Base-by-base conservation (phyloP, 2,113 vertebrate genomes). In the Mustela nigripes region DNA sequence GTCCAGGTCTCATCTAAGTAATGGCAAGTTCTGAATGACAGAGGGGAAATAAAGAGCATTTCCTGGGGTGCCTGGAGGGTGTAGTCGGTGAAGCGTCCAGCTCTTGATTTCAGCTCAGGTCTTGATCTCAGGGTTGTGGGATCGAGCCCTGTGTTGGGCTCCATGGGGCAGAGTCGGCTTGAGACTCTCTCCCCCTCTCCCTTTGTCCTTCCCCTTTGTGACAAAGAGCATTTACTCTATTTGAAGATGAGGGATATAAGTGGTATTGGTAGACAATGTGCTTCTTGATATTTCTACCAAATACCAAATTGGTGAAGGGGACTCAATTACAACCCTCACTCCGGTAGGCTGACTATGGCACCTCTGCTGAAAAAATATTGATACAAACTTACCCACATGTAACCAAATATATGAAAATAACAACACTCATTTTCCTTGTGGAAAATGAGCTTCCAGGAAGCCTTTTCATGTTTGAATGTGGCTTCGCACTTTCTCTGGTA, bases 11-110 rank as follows among this genome's bases (percentile, higher is more conserved):
- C 16, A 39, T 90, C 31, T 96, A 50, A 92, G 56, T 74, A 79
- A 91, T 31, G 78, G 39, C 45, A 87, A 87, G 82, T 71, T 84
- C 22, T 92, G 53, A 95, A 16, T 33, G 71, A 94, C 60, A 39
- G 53, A 78, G 24, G 31, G 69, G 42, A 90, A 92, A 86, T 92
- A 74, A 95, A 93, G 56, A 86, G 12, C 48, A 84, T 79, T 80
- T 69, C 26, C 26, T 71, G 24, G 18, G 16, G 67, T 4, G 33
- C 67, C 67, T 69, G 33, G 16, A 16, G 7, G 33, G 67, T 4
- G 33, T 4, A 1, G 18, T 69, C 18, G 3, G 33, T 69, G 31
- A 36, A 36, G 33, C 8, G 18, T 69, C 67, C 18, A 36, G 16
- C 33, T 69, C 33, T 36, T 36, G 67, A n/a, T 69, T 69, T 69